Conservation (phyloP, 2,888 invertebrate species). For the Xanthia icteritia region DNA sequence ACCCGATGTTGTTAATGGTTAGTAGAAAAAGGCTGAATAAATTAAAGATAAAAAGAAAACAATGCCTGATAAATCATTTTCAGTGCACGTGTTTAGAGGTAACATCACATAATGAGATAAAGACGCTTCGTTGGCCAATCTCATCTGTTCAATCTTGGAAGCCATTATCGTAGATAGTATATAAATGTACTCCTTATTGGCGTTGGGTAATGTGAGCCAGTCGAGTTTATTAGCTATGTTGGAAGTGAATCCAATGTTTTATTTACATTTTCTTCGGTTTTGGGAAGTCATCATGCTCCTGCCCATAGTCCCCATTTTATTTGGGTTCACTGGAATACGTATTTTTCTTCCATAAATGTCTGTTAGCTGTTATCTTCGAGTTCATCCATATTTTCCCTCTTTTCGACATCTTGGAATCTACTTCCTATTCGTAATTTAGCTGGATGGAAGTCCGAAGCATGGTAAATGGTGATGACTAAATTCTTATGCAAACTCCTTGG, state of each 20-base stretch:
- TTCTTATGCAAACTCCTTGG: background rate
- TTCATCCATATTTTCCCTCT: background rate
- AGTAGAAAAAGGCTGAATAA: conserved; percentile 9
- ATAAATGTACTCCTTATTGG: conserved; percentile 15
- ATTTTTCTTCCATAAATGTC: background rate
- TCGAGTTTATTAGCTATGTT: conserved; percentile 14
- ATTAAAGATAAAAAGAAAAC: conserved; percentile 38
- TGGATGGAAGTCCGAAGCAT: background rate
- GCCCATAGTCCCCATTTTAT: no score
- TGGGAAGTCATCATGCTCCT: no score
- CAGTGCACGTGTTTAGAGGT: conserved; percentile 25
- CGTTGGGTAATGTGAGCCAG: conserved; percentile 17
- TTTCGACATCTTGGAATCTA: background rate
- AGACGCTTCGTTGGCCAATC: conserved; percentile 42
- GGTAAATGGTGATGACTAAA: background rate
- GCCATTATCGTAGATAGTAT: conserved; percentile 41
- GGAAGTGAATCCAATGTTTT: background rate
- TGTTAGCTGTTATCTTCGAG: no score
- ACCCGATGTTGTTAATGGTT: background rate
- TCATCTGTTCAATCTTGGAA: conserved; percentile 40
- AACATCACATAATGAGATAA: conserved; percentile 49
- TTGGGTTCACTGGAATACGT: background rate
- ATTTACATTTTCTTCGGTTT: background rate
- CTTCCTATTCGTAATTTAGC: background rate
- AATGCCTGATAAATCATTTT: conserved; percentile 43